phyloP scores from a whole-genome alignment of 2,113 vertebrate species.

The Aphyosemion australe region DNA sequence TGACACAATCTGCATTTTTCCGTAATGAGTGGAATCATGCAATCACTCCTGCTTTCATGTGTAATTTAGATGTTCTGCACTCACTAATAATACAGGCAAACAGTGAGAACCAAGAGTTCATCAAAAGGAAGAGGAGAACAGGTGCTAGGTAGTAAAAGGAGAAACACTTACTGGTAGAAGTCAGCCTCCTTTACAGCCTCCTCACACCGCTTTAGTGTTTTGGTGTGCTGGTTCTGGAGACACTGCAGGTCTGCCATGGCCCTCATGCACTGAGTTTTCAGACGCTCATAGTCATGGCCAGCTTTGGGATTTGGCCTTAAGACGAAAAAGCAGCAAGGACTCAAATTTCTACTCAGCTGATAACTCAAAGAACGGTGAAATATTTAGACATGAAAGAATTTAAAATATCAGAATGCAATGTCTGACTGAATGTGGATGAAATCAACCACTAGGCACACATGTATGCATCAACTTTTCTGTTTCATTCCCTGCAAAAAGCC shows the following conservation, averaged over 20 bases:
- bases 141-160: not conserved
- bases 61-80: not conserved
- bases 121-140: not conserved
- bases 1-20: constrained; percentile 27
- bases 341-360: constrained; percentile 26
- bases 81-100: constrained; percentile 1
- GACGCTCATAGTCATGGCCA: constrained; percentile 92
- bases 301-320: constrained; percentile 92
- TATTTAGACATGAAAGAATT: constrained; percentile 19
- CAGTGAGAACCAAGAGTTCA: constrained; percentile 3
- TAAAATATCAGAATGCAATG: constrained; percentile 15
- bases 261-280: constrained; percentile 96
- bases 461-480: no score
- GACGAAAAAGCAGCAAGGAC: constrained; percentile 42
- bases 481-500: no score
- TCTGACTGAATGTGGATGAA: constrained; percentile 2
- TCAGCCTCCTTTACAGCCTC: constrained; percentile 97
- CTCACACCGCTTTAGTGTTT: constrained; percentile 94
- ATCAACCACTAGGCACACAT: no score
- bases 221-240: constrained; percentile 95
- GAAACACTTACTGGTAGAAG: constrained; percentile 91
- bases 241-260: constrained; percentile 96
- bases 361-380: constrained; percentile 9
- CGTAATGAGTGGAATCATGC: not conserved
- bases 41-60: not conserved